Evolutionary conservation across 2,888 invertebrate genomes (phyloP).

Genomic region (Mycalesis mineus): DNA sequence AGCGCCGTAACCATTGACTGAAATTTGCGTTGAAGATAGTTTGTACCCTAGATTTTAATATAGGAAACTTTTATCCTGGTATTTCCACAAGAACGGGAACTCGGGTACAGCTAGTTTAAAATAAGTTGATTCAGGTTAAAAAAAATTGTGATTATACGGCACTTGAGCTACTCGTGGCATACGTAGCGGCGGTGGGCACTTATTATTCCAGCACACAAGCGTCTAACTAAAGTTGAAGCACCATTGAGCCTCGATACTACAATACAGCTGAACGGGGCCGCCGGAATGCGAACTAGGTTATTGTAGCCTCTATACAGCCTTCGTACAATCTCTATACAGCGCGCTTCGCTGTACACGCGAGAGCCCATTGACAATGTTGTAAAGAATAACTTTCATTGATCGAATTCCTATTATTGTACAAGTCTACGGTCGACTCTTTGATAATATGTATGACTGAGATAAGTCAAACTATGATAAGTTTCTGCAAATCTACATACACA

Average conservation of each 20-base stretch:
- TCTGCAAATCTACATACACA: no score
- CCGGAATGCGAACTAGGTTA: constrained; percentile 1
- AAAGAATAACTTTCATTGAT: not conserved
- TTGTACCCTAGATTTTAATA: no score
- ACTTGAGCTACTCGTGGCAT: not conserved
- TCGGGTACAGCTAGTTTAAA: no score
- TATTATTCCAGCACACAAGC: not conserved
- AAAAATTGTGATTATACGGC: not conserved
- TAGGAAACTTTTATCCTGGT: no score
- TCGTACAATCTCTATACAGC: not conserved
- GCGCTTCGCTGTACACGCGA: no score
- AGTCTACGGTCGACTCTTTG: no score
- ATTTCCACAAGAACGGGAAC: no score
- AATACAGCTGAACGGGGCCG: not conserved
- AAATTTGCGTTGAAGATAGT: no score
- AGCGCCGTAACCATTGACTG: no score
- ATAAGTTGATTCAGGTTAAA: no score
- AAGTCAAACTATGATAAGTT: no score
- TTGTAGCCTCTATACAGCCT: not conserved
- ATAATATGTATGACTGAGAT: no score
- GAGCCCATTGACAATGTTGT: not conserved
- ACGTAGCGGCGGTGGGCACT: not conserved
- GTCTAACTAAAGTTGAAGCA: not conserved
- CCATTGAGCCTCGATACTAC: constrained; percentile 3
- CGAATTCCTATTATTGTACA: not conserved